These are phyloP conservation scores for Petaurus breviceps DNA, from an alignment of 2,113 vertebrate genomes.

Conservation along the genomic window DNA sequence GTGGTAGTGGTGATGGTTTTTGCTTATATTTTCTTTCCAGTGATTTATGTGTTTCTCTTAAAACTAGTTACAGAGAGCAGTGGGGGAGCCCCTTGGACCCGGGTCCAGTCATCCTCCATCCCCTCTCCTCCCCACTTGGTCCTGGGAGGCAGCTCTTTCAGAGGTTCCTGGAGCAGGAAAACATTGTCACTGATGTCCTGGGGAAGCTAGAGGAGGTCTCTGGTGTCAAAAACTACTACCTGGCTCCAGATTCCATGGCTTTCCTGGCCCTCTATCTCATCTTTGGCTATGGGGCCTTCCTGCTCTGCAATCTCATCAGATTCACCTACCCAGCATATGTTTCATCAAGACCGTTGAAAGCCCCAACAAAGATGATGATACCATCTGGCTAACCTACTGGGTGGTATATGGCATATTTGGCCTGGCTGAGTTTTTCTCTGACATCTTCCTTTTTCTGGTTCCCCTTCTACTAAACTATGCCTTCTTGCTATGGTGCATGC, in stretches of 20 bases:
- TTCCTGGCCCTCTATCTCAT: slow-evolving; percentile 92
- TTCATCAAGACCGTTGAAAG: slow-evolving; percentile 98
- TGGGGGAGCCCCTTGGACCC: background rate
- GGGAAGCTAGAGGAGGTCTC: slow-evolving; percentile 89
- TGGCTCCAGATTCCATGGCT: slow-evolving; percentile 87
- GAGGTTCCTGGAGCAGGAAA: slow-evolving; percentile 88
- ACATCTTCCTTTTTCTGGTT: slow-evolving; percentile 97
- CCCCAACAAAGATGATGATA: slow-evolving; percentile 92
- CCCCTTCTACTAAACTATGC: slow-evolving; percentile 99
- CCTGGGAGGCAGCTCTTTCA: slow-evolving; percentile 83
- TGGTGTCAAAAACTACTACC: slow-evolving; percentile 89
- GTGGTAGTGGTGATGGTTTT: background rate
- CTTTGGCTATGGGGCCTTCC: slow-evolving; percentile 93
- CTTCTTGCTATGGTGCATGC: slow-evolving; percentile 99
- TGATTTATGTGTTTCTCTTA: background rate
- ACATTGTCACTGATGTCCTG: slow-evolving; percentile 87
- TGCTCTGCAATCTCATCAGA: slow-evolving; percentile 96
- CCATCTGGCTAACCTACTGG: slow-evolving; percentile 97
- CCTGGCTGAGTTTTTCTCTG: slow-evolving; percentile 95
- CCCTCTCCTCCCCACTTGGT: background rate
- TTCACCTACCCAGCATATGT: slow-evolving; percentile 95
- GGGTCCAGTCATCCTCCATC: background rate
- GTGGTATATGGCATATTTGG: slow-evolving; percentile 96
- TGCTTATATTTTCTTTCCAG: background rate
- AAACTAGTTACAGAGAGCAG: background rate